A percentile compares a stretch with the other conserved stretches of the same genome.
These are phyloP conservation scores for Brevimyrus niger DNA, from an alignment of 2,113 vertebrate genomes.

Conservation along the genomic window DNA sequence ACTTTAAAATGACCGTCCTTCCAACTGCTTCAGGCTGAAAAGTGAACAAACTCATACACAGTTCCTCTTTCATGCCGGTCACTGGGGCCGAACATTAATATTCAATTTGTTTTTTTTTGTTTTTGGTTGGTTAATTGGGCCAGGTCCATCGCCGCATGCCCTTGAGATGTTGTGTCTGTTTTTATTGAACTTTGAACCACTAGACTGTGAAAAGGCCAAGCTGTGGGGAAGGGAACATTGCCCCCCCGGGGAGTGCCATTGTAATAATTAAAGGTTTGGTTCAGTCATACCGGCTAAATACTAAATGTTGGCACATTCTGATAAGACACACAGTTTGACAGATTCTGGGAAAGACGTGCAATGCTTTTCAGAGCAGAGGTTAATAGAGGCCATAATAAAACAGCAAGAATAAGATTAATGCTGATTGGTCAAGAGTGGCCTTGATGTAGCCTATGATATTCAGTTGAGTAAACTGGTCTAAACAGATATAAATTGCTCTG, in stretches of 20 bases:
- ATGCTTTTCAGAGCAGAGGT: background rate
- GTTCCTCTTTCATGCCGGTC: background rate
- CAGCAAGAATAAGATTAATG: background rate
- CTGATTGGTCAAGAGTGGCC: background rate
- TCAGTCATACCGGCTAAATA: background rate
- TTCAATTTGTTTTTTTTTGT: background rate
- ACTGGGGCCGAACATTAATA: background rate
- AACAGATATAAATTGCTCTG: background rate
- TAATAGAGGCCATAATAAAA: background rate
- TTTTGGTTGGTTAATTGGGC: background rate
- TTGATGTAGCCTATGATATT: background rate
- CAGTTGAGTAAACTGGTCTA: background rate
- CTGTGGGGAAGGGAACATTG: background rate
- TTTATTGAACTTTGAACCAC: background rate
- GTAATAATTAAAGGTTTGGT: background rate
- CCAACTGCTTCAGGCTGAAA: background rate
- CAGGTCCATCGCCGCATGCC: background rate
- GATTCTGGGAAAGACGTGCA: background rate
- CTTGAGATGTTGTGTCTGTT: constrained; percentile 1
- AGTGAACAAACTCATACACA: background rate
- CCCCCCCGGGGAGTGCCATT: background rate
- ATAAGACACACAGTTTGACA: background rate
- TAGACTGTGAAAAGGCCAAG: background rate
- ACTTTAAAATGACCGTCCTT: background rate
- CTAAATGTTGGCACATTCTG: background rate